Percentiles rank a stretch among this genome's conserved stretches.
phyloP scores from a whole-genome alignment of 2,113 vertebrate species.

The Hyaena hyaena region DNA sequence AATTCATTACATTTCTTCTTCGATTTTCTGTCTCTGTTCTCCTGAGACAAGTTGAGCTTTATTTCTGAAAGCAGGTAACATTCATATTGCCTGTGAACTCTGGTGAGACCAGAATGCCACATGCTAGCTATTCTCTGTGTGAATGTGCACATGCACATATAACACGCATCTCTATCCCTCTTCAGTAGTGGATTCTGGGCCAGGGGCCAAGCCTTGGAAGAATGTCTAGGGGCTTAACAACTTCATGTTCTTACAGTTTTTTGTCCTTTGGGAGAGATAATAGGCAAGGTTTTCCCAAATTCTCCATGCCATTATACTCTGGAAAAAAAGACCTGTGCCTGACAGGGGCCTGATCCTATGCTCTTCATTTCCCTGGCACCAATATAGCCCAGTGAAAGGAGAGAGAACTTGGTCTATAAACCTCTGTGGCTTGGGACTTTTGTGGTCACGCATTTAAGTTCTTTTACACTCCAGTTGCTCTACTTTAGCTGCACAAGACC shows the following conservation, averaged over 20 bases:
- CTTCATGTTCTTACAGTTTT: not conserved
- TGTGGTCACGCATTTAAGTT: not conserved
- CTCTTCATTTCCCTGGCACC: not conserved
- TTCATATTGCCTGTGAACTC: not conserved
- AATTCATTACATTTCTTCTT: not conserved
- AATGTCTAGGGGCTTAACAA: not conserved
- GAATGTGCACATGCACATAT: not conserved
- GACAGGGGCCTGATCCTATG: not conserved
- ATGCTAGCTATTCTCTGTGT: not conserved
- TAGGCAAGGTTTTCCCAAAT: slow-evolving; percentile 2
- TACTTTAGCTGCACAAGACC: not conserved
- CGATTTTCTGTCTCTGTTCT: not conserved
- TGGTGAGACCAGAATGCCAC: not conserved
- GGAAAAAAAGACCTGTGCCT: not conserved
- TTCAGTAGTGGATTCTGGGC: not conserved
- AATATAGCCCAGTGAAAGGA: not conserved
- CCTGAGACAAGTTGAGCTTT: not conserved
- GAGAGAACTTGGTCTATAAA: not conserved
- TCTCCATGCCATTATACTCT: not conserved
- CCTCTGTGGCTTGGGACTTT: not conserved
- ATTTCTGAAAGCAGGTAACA: not conserved
- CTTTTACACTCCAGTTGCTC: not conserved
- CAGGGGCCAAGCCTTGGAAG: not conserved
- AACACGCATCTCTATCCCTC: not conserved
- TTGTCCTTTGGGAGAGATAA: not conserved